Base-by-base conservation (phyloP, 2,888 invertebrate genomes). In the Drosophila leonis region DNA sequence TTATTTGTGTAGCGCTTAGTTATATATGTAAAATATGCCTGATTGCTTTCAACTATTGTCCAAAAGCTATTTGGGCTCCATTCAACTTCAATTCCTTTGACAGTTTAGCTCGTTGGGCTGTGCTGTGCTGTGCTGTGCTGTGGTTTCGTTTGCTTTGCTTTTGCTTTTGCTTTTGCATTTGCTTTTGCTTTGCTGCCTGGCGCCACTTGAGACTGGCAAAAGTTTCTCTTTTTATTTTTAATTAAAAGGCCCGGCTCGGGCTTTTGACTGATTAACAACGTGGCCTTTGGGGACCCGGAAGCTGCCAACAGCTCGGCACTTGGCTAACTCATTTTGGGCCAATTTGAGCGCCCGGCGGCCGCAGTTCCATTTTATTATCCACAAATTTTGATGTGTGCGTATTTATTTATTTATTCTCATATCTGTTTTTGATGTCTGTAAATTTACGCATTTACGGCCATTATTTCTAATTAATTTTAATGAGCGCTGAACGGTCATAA, bases 391-490 rank as follows among this genome's bases (percentile, higher is more conserved):
- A 39, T 37, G 54, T n/a, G n/a, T 29, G 3, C 54, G 27, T 24
- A 27, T 39, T 37, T n/a, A 24, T 7, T 24, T 56, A 33, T 55
- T 42, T 46, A 44, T 46, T 29, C 31, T 31, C 29, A 42, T 64
- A 49, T 55, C 46, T 56, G 64, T 54, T 49, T 57, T 62, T 67
- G 44, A 73, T 80, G 60, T 52, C 44, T 48, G 59, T 63, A 49
- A 63, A 51, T 59, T 44, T 62, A 5, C 13, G 65, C 35, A 73
- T 64, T 66, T 65, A 52, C 52, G 51, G 62, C 66, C 64, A 84
- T 87, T 71, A 78, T 73, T 85, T 64, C 59, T 51, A 88, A 88
- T 84, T 85, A 85, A 73, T 76, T 81, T 80, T 68, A 80, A 82
- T 76, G 62, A 65, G 69, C 60, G 35, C 64, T 33, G 51, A 41